Evolutionary conservation across 2,113 vertebrate species (phyloP), one percentile per base, ranked within the genome.

Genomic region (Todiramphus chloris): DNA sequence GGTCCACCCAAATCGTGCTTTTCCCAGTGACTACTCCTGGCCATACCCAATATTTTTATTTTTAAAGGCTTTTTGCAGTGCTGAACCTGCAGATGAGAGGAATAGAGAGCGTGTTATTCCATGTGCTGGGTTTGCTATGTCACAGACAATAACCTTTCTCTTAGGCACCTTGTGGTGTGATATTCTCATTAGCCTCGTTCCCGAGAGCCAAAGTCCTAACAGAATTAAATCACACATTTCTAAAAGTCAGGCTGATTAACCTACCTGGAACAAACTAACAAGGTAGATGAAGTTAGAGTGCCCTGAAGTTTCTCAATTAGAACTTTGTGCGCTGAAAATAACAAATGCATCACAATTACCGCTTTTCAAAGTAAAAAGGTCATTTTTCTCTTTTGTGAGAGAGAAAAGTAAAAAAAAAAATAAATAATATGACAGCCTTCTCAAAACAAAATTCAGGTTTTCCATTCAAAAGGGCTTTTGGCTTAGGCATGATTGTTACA

Each of bases 331-430:
- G 10, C 16, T 41, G 67, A 35, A 73, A 73, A 66, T 62, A 33
- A 76, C 91, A 90, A 92, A 39, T 5, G 16, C 58, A n/a, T 53
- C 63, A 37, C 55, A 70, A 55, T 96, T 94, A 86, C 16, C 5
- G 2, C 21, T 62, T 86, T 53, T 48, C 72, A 50, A 25, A 66
- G 67, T 31, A 48, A 88, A 91, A 91, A 94, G 83, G 75, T 79
- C 59, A 24, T 95, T 93, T 93, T 66, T 89, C 35, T 87, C 48
- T 76, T 82, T n/a, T 56, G 7, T 67, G 25, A 79, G 66, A 73
- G 43, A 66, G 43, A n/a, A 37, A 46, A 89, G 19, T 21, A 7
- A 37, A 62, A 59, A 63, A 43, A 60, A n/a, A 14, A 51, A 55
- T 37, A 20, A 21, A n/a, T 7, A 21, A 23, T 25, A 10, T 2